Base-by-base conservation (phyloP, 1,140 invertebrate genomes). In the Lucilia cuprina region DNA sequence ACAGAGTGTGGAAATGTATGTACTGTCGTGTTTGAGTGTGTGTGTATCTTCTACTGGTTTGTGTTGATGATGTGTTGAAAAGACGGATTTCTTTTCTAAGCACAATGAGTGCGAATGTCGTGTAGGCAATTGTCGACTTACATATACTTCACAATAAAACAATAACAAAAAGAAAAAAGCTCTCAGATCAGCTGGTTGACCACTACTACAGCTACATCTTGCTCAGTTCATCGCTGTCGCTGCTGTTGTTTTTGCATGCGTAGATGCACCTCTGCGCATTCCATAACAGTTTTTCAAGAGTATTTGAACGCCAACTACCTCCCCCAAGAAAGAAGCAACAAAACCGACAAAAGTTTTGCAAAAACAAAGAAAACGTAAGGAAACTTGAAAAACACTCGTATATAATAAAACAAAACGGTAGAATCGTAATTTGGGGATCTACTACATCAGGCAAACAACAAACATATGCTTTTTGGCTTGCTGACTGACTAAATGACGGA, bases 181-280 rank as follows among this genome's bases (percentile, higher is more conserved):
- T 80, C 77, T 82, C 60, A 82, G 34, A 82, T 65, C 82, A 82
- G 55, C 82, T 82, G 82, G 25, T 55, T 55, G 80, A 82, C 50
- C 47, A 55, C 49, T 75, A 25, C 21, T 30, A 35, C 74, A 78
- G 8, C 17, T 78, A 41, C n/a, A 70, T 55, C 4, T 55, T 77
- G 17, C 41, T 41, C 41, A 41, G 5, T 35, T 35, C 34, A 47
- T 78, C n/a, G 47, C n/a, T 74, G 70, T 1, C 17, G 30, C 7
- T 49, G 41, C 12, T 50, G n/a, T 19, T 50, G 21, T 12, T 49
- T 25, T 80, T 80, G 41, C 77, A 80, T 80, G 77, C 77, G 77
- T 80, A 80, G 17, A 47, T 34, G 19, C n/a, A 49, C 77, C 77
- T 47, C 19, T 80, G 77, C 77, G 77, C 77, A 80, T 80, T 80